phyloP scores from a whole-genome alignment of 2,113 vertebrate species.

The Corythornis madagascariensis region DNA sequence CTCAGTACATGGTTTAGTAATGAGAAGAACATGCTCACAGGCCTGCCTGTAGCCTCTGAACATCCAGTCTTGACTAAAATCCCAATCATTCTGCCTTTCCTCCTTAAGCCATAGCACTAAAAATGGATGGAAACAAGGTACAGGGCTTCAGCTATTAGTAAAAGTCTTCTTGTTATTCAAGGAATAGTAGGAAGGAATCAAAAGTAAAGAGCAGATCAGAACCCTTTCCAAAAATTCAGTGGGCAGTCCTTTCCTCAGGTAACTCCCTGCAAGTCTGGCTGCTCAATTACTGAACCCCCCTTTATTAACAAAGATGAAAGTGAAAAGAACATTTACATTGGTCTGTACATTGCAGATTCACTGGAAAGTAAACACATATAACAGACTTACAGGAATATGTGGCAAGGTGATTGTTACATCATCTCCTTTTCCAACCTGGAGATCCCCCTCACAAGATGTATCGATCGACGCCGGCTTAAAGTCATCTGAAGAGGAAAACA shows the following conservation, averaged over 20 bases:
- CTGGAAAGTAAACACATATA: background rate
- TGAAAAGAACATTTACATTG: background rate
- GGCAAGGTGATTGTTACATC: constrained; percentile 98
- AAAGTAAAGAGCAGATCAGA: background rate
- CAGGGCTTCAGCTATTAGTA: background rate
- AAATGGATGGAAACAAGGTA: background rate
- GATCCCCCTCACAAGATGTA: constrained; percentile 93
- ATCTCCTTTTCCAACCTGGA: constrained; percentile 97
- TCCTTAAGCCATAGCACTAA: background rate
- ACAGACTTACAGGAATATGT: constrained; percentile 90
- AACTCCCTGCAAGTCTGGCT: background rate
- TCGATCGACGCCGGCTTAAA: constrained; percentile 99
- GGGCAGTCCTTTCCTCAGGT: background rate
- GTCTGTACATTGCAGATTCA: background rate
- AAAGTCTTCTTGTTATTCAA: background rate
- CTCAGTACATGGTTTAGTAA: background rate
- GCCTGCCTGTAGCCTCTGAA: background rate
- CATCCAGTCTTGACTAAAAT: background rate
- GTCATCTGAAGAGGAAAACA: constrained; percentile 84
- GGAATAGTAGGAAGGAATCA: background rate
- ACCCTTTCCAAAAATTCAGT: background rate
- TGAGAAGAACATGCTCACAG: background rate
- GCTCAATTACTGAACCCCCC: background rate
- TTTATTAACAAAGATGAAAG: background rate
- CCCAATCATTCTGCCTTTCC: background rate